Evolutionary conservation across 1,140 invertebrate genomes (phyloP), one percentile per base, ranked within the genome.

Genomic region (Nilaparvata lugens): DNA sequence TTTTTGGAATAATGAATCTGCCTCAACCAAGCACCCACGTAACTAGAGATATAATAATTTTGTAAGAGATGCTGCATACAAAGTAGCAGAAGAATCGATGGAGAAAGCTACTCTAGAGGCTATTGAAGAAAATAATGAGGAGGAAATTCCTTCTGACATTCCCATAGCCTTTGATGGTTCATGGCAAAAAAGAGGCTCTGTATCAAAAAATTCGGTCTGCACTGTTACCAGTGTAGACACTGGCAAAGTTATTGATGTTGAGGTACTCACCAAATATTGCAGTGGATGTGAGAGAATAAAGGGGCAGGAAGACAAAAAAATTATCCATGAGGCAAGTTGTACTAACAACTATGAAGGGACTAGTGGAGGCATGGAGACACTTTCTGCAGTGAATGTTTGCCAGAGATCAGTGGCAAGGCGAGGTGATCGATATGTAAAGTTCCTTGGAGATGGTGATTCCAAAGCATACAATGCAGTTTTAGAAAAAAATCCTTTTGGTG

Each of bases 351-450:
- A 65, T 58, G 40, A 38, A 42, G 65, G 63, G 43, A 63, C 61
- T 24, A 64, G 60, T 59, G 66, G 54, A 24, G 64, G 61, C 58
- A 67, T 67, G 66, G 66, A 66, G 52, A 60, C 56, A 14, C 45
- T 51, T 19, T 58, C 56, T 55, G 63, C 61, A 40, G 55, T 65
- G 25, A 52, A 61, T 42, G 65, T 67, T 24, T 65, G 60, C 57
- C 24, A 62, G 48, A 51, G 66, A 31, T 67, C 63, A n/a, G 28
- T 61, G n/a, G 23, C 35, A 24, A 23, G 23, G 13, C 60, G 55
- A 42, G 56, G 53, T 35, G 58, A 63, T 19, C 56, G 55, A 43
- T 66, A 66, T 48, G 28, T 45, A 18, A 53, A 62, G 19, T 64
- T 64, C 56, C 56, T 67, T 51, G 62, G 64, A 48, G 64, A 67